phyloP scores from a whole-genome alignment of 2,797 vertebrate genomes.

The Spinus pinus region DNA sequence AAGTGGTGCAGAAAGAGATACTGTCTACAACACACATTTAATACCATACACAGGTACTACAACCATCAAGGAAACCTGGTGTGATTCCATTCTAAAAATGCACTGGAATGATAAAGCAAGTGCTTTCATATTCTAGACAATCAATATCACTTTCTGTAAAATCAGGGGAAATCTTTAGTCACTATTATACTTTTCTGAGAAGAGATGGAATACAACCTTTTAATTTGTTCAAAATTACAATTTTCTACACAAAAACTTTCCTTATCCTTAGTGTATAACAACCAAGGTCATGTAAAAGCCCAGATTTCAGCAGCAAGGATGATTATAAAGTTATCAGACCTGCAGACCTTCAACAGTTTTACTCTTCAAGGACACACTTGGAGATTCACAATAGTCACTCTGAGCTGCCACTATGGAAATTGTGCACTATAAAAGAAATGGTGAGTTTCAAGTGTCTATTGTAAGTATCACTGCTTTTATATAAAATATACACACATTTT shows the following conservation, averaged over 20 bases:
- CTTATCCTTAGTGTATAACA: not conserved
- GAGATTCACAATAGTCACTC: not conserved
- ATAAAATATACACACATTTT: not conserved
- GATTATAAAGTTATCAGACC: not conserved
- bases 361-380: not conserved
- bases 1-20: not conserved
- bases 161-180: not conserved
- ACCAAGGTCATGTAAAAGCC: not conserved
- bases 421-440: not conserved
- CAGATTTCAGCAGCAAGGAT: not conserved
- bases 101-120: not conserved
- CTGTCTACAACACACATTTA: not conserved
- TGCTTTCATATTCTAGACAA: not conserved
- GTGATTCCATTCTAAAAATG: not conserved
- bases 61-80: not conserved
- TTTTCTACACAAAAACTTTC: not conserved
- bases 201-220: not conserved
- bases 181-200: not conserved
- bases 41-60: not conserved
- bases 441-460: not conserved
- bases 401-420: not conserved
- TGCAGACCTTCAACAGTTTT: not conserved
- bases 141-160: not conserved
- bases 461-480: not conserved
- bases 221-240: not conserved